Conservation (phyloP, 2,113 vertebrate species). For the Macrotus californicus region DNA sequence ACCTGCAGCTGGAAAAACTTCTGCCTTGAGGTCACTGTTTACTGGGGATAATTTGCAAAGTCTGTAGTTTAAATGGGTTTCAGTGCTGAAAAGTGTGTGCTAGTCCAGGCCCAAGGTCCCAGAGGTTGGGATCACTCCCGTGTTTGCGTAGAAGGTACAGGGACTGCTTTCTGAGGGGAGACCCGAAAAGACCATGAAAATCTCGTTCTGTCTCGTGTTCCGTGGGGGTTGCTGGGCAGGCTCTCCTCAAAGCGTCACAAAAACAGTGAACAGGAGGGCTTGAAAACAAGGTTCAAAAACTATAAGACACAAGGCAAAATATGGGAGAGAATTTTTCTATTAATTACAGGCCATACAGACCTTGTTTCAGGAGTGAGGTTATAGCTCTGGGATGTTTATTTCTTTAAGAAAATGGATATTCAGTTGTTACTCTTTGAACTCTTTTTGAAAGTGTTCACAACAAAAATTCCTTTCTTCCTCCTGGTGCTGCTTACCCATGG, state of each 20-base stretch:
- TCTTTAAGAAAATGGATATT: neutral
- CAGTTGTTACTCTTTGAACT: neutral
- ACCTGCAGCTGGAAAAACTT: neutral
- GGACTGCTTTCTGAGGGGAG: neutral
- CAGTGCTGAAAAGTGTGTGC: neutral
- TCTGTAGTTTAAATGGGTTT: neutral
- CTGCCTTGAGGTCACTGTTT: conserved; percentile 10
- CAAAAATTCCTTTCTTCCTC: conserved; percentile 33
- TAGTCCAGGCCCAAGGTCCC: neutral
- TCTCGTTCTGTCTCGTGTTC: neutral
- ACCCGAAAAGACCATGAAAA: neutral
- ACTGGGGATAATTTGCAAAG: neutral
- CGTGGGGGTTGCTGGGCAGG: neutral
- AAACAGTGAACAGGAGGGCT: neutral
- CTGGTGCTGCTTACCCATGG: neutral
- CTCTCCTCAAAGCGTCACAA: neutral
- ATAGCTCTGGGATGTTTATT: neutral
- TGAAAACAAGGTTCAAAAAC: neutral
- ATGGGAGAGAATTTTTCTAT: neutral
- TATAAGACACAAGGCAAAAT: neutral
- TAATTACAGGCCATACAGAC: neutral
- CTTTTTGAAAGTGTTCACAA: neutral
- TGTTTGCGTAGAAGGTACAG: neutral
- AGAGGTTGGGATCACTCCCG: neutral
- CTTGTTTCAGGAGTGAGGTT: neutral